Evolutionary conservation across 2,888 invertebrate genomes (phyloP), one percentile per base, ranked within the genome.

Genomic region (Cheilosia urbana): DNA sequence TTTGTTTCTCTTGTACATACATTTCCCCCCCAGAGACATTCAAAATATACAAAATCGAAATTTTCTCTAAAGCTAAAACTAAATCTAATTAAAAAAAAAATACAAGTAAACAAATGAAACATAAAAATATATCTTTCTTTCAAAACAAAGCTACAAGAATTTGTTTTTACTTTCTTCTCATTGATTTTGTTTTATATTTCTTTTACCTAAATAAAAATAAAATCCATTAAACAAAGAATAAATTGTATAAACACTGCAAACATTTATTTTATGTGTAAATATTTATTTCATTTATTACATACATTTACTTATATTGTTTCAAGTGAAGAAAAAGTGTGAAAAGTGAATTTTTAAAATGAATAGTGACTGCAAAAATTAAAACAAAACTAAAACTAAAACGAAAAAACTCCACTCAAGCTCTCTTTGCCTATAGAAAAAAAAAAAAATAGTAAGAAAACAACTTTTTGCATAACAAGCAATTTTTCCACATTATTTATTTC

Each of bases 91-190:
- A 47, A 81, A 75, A 87, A 73, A 87, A 73, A 75, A 83, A 87
- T 87, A 89, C 88, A 88, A 88, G 89, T 88, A 89, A 88, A 88
- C 89, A 89, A 89, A 89, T 89, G 88, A 87, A 88, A 88, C 87
- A 87, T 79, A 17, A 78, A 37, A 73, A 75, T 62, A 58, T 84
- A 13, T 68, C 55, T 73, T 58, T 62, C 51, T 76, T 62, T 51
- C 5, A 57, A 76, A 30, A 77, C 68, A 69, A 72, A 87, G 42
- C 30, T 27, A 66, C 71, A 65, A 75, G 80, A 51, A 60, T 55
- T 47, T 42, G 53, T 60, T 11, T 55, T 45, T 49, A 15, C 42
- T 7, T 77, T 57, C 19, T 47, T 37, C 27, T 57, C 15, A 17
- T 47, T 57, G 42, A 60, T 80, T 72, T 69, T 66, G n/a, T 58